Base-by-base conservation (phyloP, 2,888 invertebrate genomes). In the Eubasilissa splendida region DNA sequence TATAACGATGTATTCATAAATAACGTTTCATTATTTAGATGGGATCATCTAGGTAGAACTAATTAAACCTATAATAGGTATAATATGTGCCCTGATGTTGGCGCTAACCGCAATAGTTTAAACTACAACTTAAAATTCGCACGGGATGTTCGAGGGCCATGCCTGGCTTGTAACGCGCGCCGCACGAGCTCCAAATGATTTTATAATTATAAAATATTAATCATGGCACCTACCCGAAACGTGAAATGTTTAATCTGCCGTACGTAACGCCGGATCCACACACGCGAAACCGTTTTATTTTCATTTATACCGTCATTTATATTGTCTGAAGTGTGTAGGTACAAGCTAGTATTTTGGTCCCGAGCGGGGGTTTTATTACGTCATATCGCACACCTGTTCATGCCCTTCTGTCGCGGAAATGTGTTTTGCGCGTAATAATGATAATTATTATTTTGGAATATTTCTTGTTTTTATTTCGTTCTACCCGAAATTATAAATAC, bases 191-290 rank as follows among this genome's bases (percentile, higher is more conserved):
- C 74, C 58, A 42, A 74, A 74, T 74, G 58, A 33, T 58, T 74
- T 58, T 74, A 74, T 74, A 74, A 74, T 74, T 74, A 74, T 59
- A 59, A 74, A 74, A 74, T 74, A 74, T 74, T 74, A 58, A 74
- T 74, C 70, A 70, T 10, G 31, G 70, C 9, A 70, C 70, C 70
- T 31, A 70, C 53, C 53, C 11, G 14, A 53, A 11, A 53, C 70
- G 54, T 54, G 70, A 70, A 70, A 53, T 70, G 70, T 54, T 54
- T 70, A 70, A 70, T 70, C 54, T 54, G 70, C 54, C 50, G 50
- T 22, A 70, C 53, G 31, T 70, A 70, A 70, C 52, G 70, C 31
- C 22, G 70, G 54, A 52, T 70, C 14, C 70, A 22, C 54, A 70
- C 70, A n/a, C 54, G 53, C 31, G 22, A 4, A 70, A 53, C 31